phyloP scores from a whole-genome alignment of 2,888 invertebrate genomes.

The Laothoe populi region DNA sequence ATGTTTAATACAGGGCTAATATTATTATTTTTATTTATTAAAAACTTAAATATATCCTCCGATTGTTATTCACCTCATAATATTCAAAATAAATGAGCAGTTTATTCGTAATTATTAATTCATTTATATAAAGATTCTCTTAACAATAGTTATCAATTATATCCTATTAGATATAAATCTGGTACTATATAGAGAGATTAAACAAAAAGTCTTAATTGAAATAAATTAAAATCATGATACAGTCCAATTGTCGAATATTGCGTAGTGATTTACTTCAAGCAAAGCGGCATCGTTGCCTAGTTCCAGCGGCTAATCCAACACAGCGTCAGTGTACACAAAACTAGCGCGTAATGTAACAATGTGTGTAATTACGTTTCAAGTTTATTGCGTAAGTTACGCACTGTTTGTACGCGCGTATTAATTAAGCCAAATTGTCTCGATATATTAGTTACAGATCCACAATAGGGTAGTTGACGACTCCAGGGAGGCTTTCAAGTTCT shows the following conservation, averaged over 20 bases:
- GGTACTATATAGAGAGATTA: neutral
- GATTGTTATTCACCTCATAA: too few relatives aligned
- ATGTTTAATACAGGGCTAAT: too few relatives aligned
- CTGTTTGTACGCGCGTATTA: constrained; percentile 13
- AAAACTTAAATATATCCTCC: too few relatives aligned
- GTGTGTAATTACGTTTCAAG: constrained; percentile 26
- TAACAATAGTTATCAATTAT: neutral
- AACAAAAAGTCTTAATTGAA: neutral
- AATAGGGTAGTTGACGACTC: too few relatives aligned
- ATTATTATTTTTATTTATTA: too few relatives aligned
- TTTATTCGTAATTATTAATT: too few relatives aligned
- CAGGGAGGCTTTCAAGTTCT: too few relatives aligned
- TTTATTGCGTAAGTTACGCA: constrained; percentile 14
- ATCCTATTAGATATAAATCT: neutral
- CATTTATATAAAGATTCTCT: too few relatives aligned
- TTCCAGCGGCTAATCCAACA: neutral
- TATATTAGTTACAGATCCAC: neutral
- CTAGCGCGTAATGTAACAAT: constrained; percentile 25
- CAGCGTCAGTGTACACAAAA: neutral
- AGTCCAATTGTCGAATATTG: neutral
- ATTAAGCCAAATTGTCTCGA: constrained; percentile 25
- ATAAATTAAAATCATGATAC: neutral
- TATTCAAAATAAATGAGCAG: too few relatives aligned
- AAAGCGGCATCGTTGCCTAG: neutral
- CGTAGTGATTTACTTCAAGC: neutral